Percentiles rank a stretch among this genome's conserved stretches.
phyloP scores from a whole-genome alignment of 2,113 vertebrate species.

The Odocoileus virginianus region DNA sequence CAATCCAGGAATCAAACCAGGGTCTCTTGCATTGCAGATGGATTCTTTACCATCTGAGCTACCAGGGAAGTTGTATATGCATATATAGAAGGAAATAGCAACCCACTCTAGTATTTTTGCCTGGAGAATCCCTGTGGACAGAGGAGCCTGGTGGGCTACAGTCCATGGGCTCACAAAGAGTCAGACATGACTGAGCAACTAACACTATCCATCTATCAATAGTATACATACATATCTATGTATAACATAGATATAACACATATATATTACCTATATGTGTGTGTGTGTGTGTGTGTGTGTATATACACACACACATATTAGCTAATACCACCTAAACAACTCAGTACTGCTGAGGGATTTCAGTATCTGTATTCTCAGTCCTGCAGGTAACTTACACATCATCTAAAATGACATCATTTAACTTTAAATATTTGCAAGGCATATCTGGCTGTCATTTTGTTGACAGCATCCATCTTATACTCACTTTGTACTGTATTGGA shows the following conservation, averaged over 20 bases:
- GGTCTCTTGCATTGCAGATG: neutral
- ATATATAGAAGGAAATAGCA: neutral
- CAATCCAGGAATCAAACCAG: neutral
- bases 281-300: accelerated
- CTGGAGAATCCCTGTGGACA: neutral
- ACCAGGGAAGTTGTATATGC: neutral
- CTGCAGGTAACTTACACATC: neutral
- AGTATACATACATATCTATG: neutral
- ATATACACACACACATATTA: neutral
- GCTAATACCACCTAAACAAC: neutral
- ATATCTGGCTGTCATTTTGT: neutral
- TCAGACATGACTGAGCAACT: neutral
- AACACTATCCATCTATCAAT: neutral
- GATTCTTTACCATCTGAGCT: neutral
- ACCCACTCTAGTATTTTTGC: neutral
- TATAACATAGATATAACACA: neutral
- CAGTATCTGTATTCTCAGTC: neutral
- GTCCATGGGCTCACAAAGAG: neutral
- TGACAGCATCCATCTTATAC: neutral
- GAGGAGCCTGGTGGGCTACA: neutral
- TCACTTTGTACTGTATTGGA: neutral
- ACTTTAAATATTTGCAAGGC: neutral
- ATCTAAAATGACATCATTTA: neutral
- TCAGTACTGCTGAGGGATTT: neutral
- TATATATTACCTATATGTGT: neutral